phyloP scores from a whole-genome alignment of 2,888 invertebrate species.

The Tenthredo amoena region DNA sequence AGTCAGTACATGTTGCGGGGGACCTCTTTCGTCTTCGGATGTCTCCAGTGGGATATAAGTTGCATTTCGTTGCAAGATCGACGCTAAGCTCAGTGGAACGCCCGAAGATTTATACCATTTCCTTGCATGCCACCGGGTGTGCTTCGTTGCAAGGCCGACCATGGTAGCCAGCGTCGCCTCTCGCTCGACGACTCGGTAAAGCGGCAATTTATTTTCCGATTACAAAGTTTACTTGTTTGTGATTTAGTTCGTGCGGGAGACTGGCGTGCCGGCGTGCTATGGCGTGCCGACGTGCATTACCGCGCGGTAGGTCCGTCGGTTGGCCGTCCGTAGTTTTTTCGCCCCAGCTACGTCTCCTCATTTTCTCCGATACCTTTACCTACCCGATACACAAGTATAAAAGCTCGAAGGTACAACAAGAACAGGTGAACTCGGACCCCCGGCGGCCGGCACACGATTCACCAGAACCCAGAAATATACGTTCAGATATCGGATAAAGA shows the following conservation, averaged over 20 bases:
- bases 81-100: neutral
- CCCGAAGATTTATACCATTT: conserved; percentile 9
- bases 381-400: conserved; percentile 44
- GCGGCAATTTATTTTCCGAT: conserved; percentile 64
- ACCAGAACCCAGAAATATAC: conserved; percentile 59
- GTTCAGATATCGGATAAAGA: conserved; percentile 70
- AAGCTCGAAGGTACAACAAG: neutral
- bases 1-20: neutral
- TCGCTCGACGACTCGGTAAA: conserved; percentile 55
- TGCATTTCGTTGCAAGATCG: neutral
- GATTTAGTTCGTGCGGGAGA: conserved; percentile 60
- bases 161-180: neutral
- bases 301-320: conserved; percentile 55
- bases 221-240: conserved; percentile 63
- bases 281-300: conserved; percentile 64
- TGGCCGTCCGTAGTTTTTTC: conserved; percentile 12
- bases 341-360: conserved; percentile 3
- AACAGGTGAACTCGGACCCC: conserved; percentile 8
- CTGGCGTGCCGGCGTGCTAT: conserved; percentile 59
- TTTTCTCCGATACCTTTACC: conserved; percentile 28
- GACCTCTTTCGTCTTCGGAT: neutral
- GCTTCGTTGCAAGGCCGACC: conserved; percentile 6
- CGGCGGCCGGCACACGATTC: conserved; percentile 61
- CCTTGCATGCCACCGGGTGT: conserved; percentile 23
- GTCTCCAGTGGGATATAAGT: neutral